Percentiles rank a stretch among this genome's conserved stretches.
Conservation (phyloP, 2,888 invertebrate genomes). For the Lithodes maja region DNA sequence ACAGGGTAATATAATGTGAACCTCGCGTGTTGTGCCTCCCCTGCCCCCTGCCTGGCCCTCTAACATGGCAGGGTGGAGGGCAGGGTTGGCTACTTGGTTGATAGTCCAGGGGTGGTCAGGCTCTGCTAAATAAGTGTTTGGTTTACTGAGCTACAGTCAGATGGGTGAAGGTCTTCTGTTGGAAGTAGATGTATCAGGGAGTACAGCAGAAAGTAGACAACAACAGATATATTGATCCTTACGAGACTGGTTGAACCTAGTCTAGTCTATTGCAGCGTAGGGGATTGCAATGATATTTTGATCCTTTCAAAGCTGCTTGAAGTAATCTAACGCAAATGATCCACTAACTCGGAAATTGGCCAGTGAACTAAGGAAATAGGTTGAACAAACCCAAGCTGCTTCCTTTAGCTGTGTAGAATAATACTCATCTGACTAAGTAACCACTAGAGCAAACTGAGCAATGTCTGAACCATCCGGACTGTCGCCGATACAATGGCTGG, state of each 20-base stretch:
- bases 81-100: not conserved
- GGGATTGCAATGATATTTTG: no score
- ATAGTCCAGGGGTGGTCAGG: not conserved
- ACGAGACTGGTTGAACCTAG: no score
- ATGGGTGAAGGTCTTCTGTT: not conserved
- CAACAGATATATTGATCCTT: no score
- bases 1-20: slow-evolving; percentile 52
- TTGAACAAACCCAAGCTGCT: no score
- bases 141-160: not conserved
- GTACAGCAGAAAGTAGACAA: not conserved
- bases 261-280: no score
- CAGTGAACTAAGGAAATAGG: no score
- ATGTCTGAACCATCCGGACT: slow-evolving; percentile 7
- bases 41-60: slow-evolving; percentile 4
- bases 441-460: not conserved
- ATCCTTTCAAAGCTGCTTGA: no score
- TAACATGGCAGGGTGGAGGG: not conserved
- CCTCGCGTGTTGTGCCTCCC: slow-evolving; percentile 31
- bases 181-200: not conserved
- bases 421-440: not conserved
- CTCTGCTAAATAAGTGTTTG: not conserved
- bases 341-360: no score
- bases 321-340: no score
- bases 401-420: not conserved
- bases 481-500: slow-evolving; percentile 5